These are phyloP conservation scores for Sciurus vulgaris DNA, from an alignment of 2,797 vertebrate genomes.

Conservation along the genomic window DNA sequence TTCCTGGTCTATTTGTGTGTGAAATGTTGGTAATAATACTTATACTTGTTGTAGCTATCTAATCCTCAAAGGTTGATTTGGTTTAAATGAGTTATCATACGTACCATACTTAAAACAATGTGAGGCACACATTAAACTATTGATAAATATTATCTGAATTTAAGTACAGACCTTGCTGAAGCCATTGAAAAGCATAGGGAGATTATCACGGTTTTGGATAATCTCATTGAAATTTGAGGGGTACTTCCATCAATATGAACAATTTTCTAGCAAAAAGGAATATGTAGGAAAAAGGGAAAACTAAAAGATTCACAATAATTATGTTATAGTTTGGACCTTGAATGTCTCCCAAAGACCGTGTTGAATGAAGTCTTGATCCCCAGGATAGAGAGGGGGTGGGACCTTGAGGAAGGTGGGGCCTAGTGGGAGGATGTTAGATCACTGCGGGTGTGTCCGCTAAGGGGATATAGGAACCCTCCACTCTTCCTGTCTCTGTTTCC, in stretches of 20 bases:
- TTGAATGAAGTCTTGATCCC: not conserved
- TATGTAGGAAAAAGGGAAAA: not conserved
- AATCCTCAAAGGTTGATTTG: not conserved
- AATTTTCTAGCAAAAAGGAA: not conserved
- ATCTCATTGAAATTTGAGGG: not conserved
- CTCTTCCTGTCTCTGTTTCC: not conserved
- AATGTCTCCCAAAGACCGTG: not conserved
- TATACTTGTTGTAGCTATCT: not conserved
- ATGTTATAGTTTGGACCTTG: not conserved
- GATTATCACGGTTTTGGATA: not conserved
- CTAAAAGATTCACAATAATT: constrained; percentile 14
- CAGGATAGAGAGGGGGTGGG: too few species aligned
- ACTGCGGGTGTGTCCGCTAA: not conserved
- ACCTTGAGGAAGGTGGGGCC: not conserved
- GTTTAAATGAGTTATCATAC: not conserved
- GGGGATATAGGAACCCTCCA: not conserved
- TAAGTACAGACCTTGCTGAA: not conserved
- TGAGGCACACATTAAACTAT: not conserved
- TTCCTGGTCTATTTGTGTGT: not conserved
- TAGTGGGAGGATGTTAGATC: not conserved
- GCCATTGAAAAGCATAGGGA: not conserved
- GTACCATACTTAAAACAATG: not conserved
- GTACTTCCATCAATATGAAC: not conserved
- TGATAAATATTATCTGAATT: not conserved
- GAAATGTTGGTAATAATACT: not conserved